Percentiles rank a stretch among this genome's conserved stretches.
phyloP scores from a whole-genome alignment of 2,797 vertebrate species.

The Miichthys miiuy region DNA sequence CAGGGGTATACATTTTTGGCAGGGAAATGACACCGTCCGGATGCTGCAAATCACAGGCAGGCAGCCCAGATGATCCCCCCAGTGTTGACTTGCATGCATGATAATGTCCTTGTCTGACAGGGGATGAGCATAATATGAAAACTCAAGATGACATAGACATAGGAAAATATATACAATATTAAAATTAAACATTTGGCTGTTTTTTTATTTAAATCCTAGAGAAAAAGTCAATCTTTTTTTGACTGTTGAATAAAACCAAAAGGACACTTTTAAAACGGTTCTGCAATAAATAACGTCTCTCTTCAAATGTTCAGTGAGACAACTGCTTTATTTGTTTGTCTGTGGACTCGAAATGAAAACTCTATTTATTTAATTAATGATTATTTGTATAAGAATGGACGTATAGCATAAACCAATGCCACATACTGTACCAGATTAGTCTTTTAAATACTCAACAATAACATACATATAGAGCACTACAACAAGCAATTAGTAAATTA shows the following conservation, averaged over 20 bases:
- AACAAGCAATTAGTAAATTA: background rate
- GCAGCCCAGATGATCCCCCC: constrained; percentile 87
- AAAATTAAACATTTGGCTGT: background rate
- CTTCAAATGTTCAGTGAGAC: background rate
- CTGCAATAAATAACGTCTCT: background rate
- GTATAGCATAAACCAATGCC: background rate
- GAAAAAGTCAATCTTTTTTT: background rate
- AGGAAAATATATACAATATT: background rate
- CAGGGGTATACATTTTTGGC: constrained; percentile 80
- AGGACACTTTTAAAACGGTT: background rate
- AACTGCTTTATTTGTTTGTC: background rate
- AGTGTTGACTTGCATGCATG: constrained; percentile 67
- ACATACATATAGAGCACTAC: background rate
- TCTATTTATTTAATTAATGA: background rate
- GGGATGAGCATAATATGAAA: background rate
- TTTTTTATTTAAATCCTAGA: background rate
- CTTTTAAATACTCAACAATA: background rate
- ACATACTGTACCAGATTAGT: fast-evolving
- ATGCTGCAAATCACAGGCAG: constrained; percentile 84
- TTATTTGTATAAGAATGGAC: background rate
- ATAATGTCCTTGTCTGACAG: constrained; percentile 32
- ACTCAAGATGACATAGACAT: background rate
- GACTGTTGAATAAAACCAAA: too few relatives aligned
- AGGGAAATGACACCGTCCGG: constrained; percentile 85
- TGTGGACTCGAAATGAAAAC: background rate